Evolutionary conservation across 2,797 vertebrate genomes (phyloP), one percentile per base, ranked within the genome.

Genomic region (Poeciliopsis infans): DNA sequence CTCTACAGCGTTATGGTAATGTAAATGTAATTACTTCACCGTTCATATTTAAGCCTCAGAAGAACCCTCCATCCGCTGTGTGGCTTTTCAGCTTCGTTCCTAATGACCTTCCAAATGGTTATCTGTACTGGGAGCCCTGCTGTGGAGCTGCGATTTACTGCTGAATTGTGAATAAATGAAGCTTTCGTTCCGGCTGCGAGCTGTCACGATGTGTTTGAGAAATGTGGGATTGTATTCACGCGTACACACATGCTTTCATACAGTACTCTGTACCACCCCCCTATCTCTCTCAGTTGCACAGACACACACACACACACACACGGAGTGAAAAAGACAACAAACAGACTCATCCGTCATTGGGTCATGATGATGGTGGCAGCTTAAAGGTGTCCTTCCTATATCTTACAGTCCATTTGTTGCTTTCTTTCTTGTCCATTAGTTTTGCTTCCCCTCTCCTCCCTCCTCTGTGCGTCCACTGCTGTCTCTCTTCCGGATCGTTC

Each of bases 121-220:
- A 90, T 91, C 88, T 80, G 79, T 61, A 76, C 83, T 66, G 72
- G 90, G 84, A 31, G 84, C 75, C 90, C 90, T 82, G 89, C 91
- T 91, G 92, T 64, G 91, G 80, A 81, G 78, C 88, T 85, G 79
- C 33, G 78, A 92, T 90, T 94, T 89, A 92, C 90, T 87, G 90
- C 88, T 90, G 93, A 91, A 94, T 94, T 93, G 91, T 92, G 93
- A 90, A 92, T 91, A 95, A 93, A 94, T 93, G 82, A 91, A 90
- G 87, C 92, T 93, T 93, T 92, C 74, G 76, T 92, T 94, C 93
- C 51, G 78, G 89, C 92, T 93, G 93, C 88, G 92, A 90, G 92
- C 94, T 94, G 94, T 94, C 94, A 93, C 76, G 90, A 94, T 90
- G 81, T 88, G 85, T 94, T 94, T 93, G 90, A 90, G 90, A 46